phyloP scores from a whole-genome alignment of 1,140 invertebrate genomes.

The Meloidogyne hapla region DNA sequence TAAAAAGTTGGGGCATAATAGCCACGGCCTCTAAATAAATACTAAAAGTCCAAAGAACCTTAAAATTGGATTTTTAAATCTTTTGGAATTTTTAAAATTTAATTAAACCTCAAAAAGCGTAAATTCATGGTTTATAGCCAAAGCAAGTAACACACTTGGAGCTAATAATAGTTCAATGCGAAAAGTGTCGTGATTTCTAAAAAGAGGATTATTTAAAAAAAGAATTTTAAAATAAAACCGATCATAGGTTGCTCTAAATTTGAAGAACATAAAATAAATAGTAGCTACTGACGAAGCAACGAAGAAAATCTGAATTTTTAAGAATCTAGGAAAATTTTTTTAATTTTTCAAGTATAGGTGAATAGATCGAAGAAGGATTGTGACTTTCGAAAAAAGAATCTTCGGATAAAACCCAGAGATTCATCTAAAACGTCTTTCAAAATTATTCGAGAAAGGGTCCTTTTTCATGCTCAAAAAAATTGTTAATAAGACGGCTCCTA shows the following conservation, averaged over 20 bases:
- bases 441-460: no score
- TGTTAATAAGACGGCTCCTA: no score
- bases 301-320: constrained; percentile 79
- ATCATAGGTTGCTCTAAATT: constrained; percentile 76
- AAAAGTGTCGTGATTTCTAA: constrained; percentile 67
- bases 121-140: constrained; percentile 71
- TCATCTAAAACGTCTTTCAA: no score
- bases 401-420: no score
- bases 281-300: constrained; percentile 83
- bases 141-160: constrained; percentile 79
- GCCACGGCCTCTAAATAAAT: constrained; percentile 98
- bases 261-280: constrained; percentile 90
- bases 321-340: no score
- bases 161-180: constrained; percentile 89
- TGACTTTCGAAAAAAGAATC: no score
- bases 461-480: no score
- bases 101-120: constrained; percentile 76
- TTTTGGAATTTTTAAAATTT: constrained; percentile 99
- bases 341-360: no score
- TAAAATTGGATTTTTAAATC: background rate
- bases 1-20: constrained; percentile 94
- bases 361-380: no score
- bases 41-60: constrained; percentile 96
- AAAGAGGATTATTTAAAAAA: background rate
- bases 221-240: background rate